Conservation (phyloP, 2,888 invertebrate genomes). For the Acanthosepion lycidas region DNA sequence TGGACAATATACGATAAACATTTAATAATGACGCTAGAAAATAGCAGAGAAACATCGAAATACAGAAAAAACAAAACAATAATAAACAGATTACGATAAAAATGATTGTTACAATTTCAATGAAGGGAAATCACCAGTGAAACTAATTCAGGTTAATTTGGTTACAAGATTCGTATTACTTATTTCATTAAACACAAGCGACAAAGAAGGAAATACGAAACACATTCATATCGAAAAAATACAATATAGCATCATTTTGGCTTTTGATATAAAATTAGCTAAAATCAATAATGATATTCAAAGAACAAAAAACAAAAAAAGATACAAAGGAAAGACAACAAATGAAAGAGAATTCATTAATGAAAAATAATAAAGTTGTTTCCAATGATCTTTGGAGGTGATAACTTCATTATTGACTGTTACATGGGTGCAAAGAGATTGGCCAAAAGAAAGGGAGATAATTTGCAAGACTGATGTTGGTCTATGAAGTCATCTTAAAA, state of each 20-base stretch:
- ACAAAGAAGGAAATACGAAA: neutral
- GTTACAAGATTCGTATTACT: neutral
- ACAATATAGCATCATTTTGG: neutral
- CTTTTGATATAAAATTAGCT: neutral
- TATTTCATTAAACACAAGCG: neutral
- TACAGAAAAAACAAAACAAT: neutral
- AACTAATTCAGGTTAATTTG: neutral
- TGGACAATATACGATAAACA: neutral
- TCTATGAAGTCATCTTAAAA: too few relatives aligned
- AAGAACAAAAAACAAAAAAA: neutral
- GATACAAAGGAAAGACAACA: too few relatives aligned
- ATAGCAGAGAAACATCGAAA: neutral
- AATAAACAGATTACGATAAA: neutral
- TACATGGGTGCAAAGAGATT: neutral
- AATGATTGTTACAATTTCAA: neutral
- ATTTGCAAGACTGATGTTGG: neutral
- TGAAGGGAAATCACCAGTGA: neutral
- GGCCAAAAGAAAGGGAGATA: neutral
- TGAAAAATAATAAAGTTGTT: neutral
- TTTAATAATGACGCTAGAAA: neutral
- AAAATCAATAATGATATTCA: conserved; percentile 23
- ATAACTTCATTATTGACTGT: neutral
- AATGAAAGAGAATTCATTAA: neutral
- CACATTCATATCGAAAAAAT: neutral
- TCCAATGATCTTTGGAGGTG: neutral